phyloP scores from a whole-genome alignment of 2,888 invertebrate genomes.

The Sarcophaga variegata region DNA sequence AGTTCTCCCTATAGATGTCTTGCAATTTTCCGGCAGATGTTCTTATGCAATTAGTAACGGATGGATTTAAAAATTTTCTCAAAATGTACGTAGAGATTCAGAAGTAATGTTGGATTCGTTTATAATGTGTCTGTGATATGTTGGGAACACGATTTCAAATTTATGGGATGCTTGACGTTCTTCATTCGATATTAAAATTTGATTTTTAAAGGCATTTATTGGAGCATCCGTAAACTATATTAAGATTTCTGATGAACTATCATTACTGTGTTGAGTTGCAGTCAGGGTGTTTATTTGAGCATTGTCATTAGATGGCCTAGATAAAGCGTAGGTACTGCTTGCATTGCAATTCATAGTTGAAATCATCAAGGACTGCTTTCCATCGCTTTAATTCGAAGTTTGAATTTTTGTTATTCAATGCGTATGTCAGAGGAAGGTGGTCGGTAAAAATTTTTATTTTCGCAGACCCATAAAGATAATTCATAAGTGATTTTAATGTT shows the following conservation, averaged over 20 bases:
- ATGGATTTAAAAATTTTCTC: slow-evolving; percentile 41
- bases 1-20: background rate
- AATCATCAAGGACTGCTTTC: too few relatives aligned
- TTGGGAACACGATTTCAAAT: slow-evolving; percentile 50
- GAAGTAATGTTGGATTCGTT: background rate
- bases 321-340: too few relatives aligned
- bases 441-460: slow-evolving; percentile 13
- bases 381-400: slow-evolving; percentile 4
- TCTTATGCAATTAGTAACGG: slow-evolving; percentile 31
- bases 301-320: too few relatives aligned
- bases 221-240: background rate
- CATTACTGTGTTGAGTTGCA: too few relatives aligned
- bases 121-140: slow-evolving; percentile 37
- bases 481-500: too few relatives aligned
- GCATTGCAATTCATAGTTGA: too few relatives aligned
- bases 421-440: slow-evolving; percentile 6
- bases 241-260: too few relatives aligned
- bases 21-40: slow-evolving; percentile 45
- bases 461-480: background rate
- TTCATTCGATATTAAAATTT: background rate
- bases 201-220: slow-evolving; percentile 11
- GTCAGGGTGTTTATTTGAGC: too few relatives aligned
- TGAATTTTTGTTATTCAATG: slow-evolving; percentile 1
- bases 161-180: slow-evolving; percentile 23
- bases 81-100: slow-evolving; percentile 2